Conservation (phyloP, 2,888 invertebrate genomes). For the Papilio elwesi region DNA sequence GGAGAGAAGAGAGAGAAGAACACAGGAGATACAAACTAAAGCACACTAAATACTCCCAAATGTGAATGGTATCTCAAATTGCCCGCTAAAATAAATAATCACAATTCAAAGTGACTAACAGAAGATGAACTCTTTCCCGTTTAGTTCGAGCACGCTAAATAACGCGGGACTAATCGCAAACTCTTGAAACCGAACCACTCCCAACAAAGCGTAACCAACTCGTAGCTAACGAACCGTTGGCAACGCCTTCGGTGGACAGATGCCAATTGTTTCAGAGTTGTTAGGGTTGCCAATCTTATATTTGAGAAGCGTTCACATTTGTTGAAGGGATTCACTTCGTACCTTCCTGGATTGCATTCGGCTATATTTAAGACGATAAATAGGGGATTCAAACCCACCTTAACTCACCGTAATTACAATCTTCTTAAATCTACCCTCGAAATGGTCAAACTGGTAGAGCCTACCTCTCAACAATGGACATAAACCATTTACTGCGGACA, state of each 20-base stretch:
- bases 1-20: too few species aligned
- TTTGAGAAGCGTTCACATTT: too few species aligned
- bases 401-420: too few species aligned
- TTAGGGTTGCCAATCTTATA: background rate
- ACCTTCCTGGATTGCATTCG: too few species aligned
- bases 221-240: conserved; percentile 27
- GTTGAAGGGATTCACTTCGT: too few species aligned
- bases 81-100: background rate
- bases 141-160: conserved; percentile 29
- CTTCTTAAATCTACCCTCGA: too few species aligned
- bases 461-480: too few species aligned
- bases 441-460: too few species aligned
- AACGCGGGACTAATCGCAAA: conserved; percentile 28
- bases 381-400: too few species aligned
- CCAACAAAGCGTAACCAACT: conserved; percentile 29
- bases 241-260: background rate
- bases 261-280: conserved; percentile 21
- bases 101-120: conserved; percentile 4
- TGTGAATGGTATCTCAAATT: background rate
- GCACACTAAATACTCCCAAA: background rate
- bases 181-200: conserved; percentile 21
- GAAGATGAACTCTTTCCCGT: conserved; percentile 12
- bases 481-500: too few species aligned
- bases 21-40: too few species aligned
- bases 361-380: too few species aligned